Evolutionary conservation across 2,113 vertebrate species (phyloP), one percentile per base, ranked within the genome.

Genomic region (Ptilonorhynchus violaceus): DNA sequence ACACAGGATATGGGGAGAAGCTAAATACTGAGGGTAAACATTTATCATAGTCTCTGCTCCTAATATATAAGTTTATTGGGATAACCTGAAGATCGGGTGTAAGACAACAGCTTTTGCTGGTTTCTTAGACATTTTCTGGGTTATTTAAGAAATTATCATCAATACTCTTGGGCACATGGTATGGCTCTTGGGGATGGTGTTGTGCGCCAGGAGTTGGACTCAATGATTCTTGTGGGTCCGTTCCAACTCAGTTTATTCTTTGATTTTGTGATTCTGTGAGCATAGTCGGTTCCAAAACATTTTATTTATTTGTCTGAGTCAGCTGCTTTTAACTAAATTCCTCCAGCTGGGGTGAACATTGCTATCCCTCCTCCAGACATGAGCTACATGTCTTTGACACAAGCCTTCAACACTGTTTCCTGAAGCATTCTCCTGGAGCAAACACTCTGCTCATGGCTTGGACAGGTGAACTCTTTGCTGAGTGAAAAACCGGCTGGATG

Each of bases 191-290:
- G 37, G 14, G 9, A 59, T 31, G 37, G 37, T 59, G 72, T 7
- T 59, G 37, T 50, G 37, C 44, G 17, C 10, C 62, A 68, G 11
- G 53, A 37, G 37, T 1, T 31, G 62, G 25, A 27, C 25, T 50
- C 0, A 0, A 4, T 8, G 16, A 17, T 59, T 58, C 24, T 31
- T 21, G 14, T 68, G 37, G 13, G 9, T 59, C 31, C 6, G 37
- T 27, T 59, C 44, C 21, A 35, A 27, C 7, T 27, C 37, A 86
- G 37, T 11, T 17, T 67, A 27, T 68, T 68, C 31, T 44, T 13
- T 60, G 64, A n/a, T 15, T 22, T 17, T 53, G 42, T 55, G 59
- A 19, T 60, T 60, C 35, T 82, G 30, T 42, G 24, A 68, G 50
- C 4, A 18, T 19, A 20, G 20, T 46, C 35, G 33, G 14, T 50